Conservation (phyloP, 2,888 invertebrate genomes). For the Conops quadrifasciatus region DNA sequence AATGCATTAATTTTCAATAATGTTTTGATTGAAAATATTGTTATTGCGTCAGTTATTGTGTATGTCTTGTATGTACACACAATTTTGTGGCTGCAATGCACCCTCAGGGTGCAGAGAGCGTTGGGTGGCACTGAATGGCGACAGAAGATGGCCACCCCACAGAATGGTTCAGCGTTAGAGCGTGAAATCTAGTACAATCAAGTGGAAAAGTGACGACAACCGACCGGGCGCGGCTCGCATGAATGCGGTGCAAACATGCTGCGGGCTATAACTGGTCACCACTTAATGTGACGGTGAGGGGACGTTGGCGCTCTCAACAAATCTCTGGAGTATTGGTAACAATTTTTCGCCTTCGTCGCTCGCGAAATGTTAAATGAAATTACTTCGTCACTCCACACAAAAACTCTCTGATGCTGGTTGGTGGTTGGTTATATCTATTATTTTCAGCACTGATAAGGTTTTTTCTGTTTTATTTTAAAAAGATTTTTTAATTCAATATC, state of each 20-base stretch:
- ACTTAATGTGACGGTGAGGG: too few species aligned
- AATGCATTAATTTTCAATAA: constrained; percentile 31
- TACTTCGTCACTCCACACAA: too few species aligned
- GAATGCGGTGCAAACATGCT: constrained; percentile 11
- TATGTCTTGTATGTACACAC: neutral
- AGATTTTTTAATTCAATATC: too few species aligned
- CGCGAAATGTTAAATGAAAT: too few species aligned
- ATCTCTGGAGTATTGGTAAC: neutral
- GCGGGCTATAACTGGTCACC: constrained; percentile 20
- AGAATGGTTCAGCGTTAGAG: constrained; percentile 28
- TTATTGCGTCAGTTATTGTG: constrained; percentile 21
- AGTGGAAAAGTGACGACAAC: constrained; percentile 28
- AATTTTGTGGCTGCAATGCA: constrained; percentile 6
- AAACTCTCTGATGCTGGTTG: too few species aligned
- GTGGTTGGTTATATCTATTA: neutral
- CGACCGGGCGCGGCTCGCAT: neutral
- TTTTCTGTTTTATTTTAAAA: too few species aligned
- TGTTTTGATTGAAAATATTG: constrained; percentile 34
- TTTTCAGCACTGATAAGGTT: too few species aligned
- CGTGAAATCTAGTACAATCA: constrained; percentile 31
- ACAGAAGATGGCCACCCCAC: too few species aligned
- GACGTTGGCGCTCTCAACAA: too few species aligned
- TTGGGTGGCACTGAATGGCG: neutral
- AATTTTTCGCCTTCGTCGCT: neutral
- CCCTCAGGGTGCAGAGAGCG: constrained; percentile 1